Base-by-base conservation (phyloP, 2,797 vertebrate species). In the Mus caroli region DNA sequence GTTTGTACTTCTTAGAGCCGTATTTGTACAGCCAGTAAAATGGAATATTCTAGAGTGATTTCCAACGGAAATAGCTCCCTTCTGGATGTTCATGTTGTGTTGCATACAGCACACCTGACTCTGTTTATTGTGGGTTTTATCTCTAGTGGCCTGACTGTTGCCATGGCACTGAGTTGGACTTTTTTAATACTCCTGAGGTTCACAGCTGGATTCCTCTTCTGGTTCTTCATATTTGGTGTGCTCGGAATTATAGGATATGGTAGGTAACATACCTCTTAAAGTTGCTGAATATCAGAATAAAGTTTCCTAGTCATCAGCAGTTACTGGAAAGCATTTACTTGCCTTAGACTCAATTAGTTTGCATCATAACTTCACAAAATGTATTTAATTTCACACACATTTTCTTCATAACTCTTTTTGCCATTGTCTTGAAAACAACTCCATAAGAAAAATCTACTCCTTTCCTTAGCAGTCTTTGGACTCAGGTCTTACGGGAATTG, bases 161-260 rank as follows among this genome's bases (percentile, higher is more conserved):
- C 99, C 67, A 99, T 99, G 99, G 52, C 99, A 92, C 98, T 99
- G 96, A 99, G 99, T 94, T 99, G 99, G 97, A 91, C 99, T 46
- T 99, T 99, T 97, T 99, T 99, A 97, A 98, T 99, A 73, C 98
- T 99, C 82, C 94, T 99, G 97, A 99, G 99, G 90, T 99, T 98
- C 98, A 99, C 98, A 8, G 99, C 99, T 26, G 99, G 99, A 40
- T 97, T 99, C 62, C 98, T 99, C 19, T 99, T 99, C 98, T 99
- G 99, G 99, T 96, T 99, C 97, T 99, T 99, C 97, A 99, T 99
- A 96, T 98, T 99, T 24, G 99, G 99, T 69, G 99, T 99, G 90
- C 98, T 99, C 87, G 96, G 98, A 91, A 98, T 99, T 80, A 98
- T 99, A 82, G 99, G 98, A 87, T 99, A 99, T 20, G 99, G 99